Base-by-base conservation (phyloP, 2,113 vertebrate species). In the Recurvirostra avosetta region DNA sequence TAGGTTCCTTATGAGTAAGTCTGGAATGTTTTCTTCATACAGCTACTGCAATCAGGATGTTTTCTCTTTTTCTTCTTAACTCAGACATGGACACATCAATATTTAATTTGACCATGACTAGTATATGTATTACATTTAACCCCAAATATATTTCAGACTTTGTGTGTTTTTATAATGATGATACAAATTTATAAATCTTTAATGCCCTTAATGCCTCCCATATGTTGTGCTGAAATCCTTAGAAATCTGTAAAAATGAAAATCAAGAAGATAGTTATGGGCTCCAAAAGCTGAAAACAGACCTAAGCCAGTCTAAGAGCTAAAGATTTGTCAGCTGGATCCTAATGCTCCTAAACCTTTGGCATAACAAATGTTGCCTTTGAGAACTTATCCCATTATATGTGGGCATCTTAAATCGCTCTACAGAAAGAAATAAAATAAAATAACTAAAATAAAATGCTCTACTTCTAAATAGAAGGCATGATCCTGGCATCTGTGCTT, bases 171-270 rank as follows among this genome's bases (percentile, higher is more conserved):
- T 90, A 75, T 94, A 73, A 82, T 34, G 65, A 82, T 86, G 29
- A 92, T 94, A 91, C 9, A 32, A 80, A 95, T 96, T 83, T 93
- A 86, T 97, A 96, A 97, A 96, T 94, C 92, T 75, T 93, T 95
- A 91, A 94, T 93, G 59, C 78, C 79, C 70, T 77, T 98, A 96
- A 96, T 94, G 50, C 80, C 32, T 76, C 67, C 93, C 97, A 93
- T 97, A 96, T 95, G 96, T 71, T 91, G 15, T 87, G 61, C 81
- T 92, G 67, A 97, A 97, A 96, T 97, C 95, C 94, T 90, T 74
- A 80, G 88, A 88, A 97, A 97, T 97, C 88, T 97, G 94, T 92
- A 96, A 96, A 97, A 96, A 81, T 94, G 71, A 95, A 92, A 96
- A 76, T 88, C 94, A 86, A 90, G 81, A 95, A 88, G 88, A 96